phyloP scores from a whole-genome alignment of 2,888 invertebrate species.

The Girardia tigrina region DNA sequence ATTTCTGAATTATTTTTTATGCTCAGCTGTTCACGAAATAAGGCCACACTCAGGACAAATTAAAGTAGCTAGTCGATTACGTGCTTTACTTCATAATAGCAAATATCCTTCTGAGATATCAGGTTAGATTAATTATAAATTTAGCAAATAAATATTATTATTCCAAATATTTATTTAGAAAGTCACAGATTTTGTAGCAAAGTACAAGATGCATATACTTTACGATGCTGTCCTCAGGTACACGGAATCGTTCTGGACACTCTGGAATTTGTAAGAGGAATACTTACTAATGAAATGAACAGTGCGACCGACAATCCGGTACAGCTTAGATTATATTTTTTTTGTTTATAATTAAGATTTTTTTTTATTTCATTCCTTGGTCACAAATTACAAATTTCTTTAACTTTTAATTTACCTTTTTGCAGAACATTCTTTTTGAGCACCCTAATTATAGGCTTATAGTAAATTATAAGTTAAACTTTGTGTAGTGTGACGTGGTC shows the following conservation, averaged over 20 bases:
- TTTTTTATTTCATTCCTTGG: no score
- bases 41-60: constrained; percentile 59
- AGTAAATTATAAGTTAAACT: no score
- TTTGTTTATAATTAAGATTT: no score
- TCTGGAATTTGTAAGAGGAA: constrained; percentile 56
- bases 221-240: constrained; percentile 59
- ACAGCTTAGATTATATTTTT: no score
- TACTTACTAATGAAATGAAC: constrained; percentile 58
- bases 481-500: no score
- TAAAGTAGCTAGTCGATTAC: constrained; percentile 55
- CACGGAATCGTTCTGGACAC: constrained; percentile 60
- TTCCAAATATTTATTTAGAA: constrained; percentile 50
- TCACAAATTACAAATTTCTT: no score
- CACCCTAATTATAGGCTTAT: no score
- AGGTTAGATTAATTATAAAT: constrained; percentile 46
- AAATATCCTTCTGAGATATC: constrained; percentile 58
- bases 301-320: constrained; percentile 60
- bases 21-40: constrained; percentile 57
- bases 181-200: constrained; percentile 58
- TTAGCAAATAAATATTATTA: not conserved
- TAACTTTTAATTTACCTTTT: no score
- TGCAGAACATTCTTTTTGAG: no score
- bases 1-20: constrained; percentile 18
- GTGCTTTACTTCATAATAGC: constrained; percentile 57
- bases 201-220: constrained; percentile 60